These are phyloP conservation scores for Tamandua tetradactyla DNA, from an alignment of 2,797 vertebrate genomes.

Conservation along the genomic window DNA sequence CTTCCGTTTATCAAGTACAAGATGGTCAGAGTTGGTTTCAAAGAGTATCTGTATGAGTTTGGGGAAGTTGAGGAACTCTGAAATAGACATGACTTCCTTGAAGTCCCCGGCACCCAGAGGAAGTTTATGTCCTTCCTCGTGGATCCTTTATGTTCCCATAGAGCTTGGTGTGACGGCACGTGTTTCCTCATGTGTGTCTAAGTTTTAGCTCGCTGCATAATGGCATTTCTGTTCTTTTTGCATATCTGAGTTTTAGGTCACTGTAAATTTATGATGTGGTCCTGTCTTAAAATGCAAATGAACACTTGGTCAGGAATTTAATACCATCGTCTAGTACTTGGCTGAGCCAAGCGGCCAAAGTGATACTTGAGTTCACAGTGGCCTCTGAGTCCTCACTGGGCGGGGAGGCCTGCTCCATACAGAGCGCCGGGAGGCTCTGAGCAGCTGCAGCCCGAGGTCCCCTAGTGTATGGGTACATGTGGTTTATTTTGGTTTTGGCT, in stretches of 20 bases:
- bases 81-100: not conserved
- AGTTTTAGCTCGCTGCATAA: not conserved
- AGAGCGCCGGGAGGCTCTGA: not conserved
- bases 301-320: not conserved
- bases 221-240: not conserved
- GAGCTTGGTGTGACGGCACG: not conserved
- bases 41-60: not conserved
- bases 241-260: constrained; percentile 4
- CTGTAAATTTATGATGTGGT: not conserved
- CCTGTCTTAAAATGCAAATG: not conserved
- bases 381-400: not conserved
- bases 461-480: not conserved
- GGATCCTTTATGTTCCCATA: not conserved
- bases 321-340: not conserved
- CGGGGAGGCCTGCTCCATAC: not conserved
- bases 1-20: not conserved
- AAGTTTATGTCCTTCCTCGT: not conserved
- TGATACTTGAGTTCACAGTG: not conserved
- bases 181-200: not conserved
- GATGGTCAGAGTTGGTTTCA: not conserved
- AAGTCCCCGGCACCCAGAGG: not conserved
- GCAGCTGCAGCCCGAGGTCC: not conserved
- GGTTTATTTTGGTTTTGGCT: not conserved
- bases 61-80: not conserved
- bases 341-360: not conserved